A percentile compares a stretch with the other conserved stretches of the same genome.
These are phyloP conservation scores for Elymnias hypermnestra DNA, from an alignment of 1,140 invertebrate species.

Conservation along the genomic window DNA sequence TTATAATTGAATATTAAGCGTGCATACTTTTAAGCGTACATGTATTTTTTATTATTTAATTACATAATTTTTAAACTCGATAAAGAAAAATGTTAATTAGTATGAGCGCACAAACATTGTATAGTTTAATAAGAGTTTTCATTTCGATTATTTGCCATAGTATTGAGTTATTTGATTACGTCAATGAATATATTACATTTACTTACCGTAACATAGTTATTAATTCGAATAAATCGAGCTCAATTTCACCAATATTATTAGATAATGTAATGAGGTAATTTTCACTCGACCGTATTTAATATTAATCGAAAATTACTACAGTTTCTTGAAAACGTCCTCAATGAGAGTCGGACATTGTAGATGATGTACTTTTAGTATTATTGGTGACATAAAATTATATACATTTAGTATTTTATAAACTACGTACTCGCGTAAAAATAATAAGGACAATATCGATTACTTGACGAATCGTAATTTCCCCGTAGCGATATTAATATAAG, in stretches of 20 bases:
- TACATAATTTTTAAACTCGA: conserved; percentile 37
- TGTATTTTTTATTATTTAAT: conserved; percentile 39
- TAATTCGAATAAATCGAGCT: conserved; percentile 72
- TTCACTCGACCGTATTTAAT: conserved; percentile 44
- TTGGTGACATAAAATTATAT: conserved; percentile 38
- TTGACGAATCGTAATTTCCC: conserved; percentile 61
- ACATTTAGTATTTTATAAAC: conserved; percentile 71
- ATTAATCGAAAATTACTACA: conserved; percentile 39
- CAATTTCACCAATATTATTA: conserved; percentile 66
- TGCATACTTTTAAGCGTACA: conserved; percentile 52
- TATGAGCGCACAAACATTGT: conserved; percentile 70
- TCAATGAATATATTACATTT: not conserved
- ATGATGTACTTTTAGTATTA: conserved; percentile 46
- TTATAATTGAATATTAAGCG: conserved; percentile 59
- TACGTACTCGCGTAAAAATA: conserved; percentile 71
- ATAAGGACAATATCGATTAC: conserved; percentile 73
- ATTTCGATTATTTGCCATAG: conserved; percentile 36
- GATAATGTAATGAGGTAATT: conserved; percentile 54
- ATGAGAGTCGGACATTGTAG: conserved; percentile 57
- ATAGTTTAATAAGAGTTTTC: conserved; percentile 48
- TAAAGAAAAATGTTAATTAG: conserved; percentile 55
- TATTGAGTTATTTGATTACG: conserved; percentile 15
- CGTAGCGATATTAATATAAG: conserved; percentile 54
- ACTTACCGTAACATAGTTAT: conserved; percentile 41
- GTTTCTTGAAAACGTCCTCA: conserved; percentile 58